A percentile compares a stretch with the other conserved stretches of the same genome.
Evolutionary conservation across 2,797 vertebrate genomes (phyloP).

Genomic region (Poeciliopsis presidionis): DNA sequence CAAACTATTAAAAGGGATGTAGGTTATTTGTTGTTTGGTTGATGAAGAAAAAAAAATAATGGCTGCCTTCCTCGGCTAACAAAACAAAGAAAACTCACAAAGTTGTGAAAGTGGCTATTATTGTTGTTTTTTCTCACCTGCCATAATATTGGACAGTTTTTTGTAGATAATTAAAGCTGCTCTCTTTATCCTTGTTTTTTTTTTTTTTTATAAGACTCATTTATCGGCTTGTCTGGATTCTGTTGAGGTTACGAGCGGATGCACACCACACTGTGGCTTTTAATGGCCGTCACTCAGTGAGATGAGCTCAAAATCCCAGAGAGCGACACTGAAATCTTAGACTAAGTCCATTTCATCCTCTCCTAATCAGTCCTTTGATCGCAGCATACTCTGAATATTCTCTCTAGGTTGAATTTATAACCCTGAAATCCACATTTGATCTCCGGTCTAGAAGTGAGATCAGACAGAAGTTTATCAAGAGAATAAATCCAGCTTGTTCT

Average conservation of each 20-base stretch:
- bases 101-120: not conserved
- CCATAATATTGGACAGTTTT: not conserved
- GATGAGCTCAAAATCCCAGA: conserved; percentile 9
- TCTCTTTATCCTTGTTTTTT: not conserved
- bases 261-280: not conserved
- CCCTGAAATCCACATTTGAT: conserved; percentile 3
- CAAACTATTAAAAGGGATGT: not conserved
- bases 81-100: not conserved
- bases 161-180: not conserved
- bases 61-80: not conserved
- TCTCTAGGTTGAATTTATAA: conserved; percentile 21
- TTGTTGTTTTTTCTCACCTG: not conserved
- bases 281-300: conserved; percentile 6
- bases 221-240: not conserved
- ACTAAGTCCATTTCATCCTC: conserved; percentile 30
- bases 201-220: not conserved
- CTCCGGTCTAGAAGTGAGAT: conserved; percentile 43
- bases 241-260: not conserved
- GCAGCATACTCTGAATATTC: conserved; percentile 12
- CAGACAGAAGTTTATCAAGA: conserved; percentile 20
- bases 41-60: not conserved
- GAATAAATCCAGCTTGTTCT: conserved; percentile 39
- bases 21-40: not conserved
- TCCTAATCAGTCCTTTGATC: conserved; percentile 24
- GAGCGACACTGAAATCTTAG: conserved; percentile 14